These are phyloP conservation scores for Ceratosolen fusciceps DNA, from an alignment of 1,140 invertebrate species.

Conservation along the genomic window DNA sequence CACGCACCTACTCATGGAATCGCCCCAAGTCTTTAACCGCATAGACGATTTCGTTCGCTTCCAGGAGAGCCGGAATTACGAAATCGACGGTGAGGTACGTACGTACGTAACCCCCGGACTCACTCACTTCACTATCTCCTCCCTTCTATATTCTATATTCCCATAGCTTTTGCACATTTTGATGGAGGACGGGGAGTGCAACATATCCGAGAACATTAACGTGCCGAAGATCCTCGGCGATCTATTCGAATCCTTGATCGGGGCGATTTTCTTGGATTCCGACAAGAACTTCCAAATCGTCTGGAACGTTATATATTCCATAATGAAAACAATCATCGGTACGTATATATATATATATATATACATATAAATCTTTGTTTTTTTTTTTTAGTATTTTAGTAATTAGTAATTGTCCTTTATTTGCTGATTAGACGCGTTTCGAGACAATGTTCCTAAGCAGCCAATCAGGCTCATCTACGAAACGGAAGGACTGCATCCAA, in stretches of 20 bases:
- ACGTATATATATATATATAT: conserved; percentile 38
- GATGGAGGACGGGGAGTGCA: conserved; percentile 78
- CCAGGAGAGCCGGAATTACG: conserved; percentile 80
- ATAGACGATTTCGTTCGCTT: conserved; percentile 87
- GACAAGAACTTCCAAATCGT: conserved; percentile 82
- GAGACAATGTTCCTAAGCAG: conserved; percentile 88
- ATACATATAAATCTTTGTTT: not conserved
- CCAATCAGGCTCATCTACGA: conserved; percentile 89
- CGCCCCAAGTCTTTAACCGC: conserved; percentile 76
- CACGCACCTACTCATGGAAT: conserved; percentile 78
- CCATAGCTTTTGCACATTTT: conserved; percentile 71
- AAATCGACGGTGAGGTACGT: conserved; percentile 75
- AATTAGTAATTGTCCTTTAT: too few relatives aligned
- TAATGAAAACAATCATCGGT: conserved; percentile 83
- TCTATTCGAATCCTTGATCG: conserved; percentile 92
- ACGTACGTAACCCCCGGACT: not conserved
- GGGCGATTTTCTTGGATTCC: conserved; percentile 93
- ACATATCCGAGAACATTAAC: conserved; percentile 82
- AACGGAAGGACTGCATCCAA: conserved; percentile 73
- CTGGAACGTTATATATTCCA: conserved; percentile 85
- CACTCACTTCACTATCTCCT: too few relatives aligned
- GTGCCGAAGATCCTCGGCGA: conserved; percentile 97
- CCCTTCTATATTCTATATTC: not conserved
- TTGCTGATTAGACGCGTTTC: conserved; percentile 78
- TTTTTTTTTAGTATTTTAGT: not conserved